A percentile compares a stretch with the other conserved stretches of the same genome.
Evolutionary conservation across 2,888 invertebrate genomes (phyloP).

Genomic region (Asteroscopus sphinx): DNA sequence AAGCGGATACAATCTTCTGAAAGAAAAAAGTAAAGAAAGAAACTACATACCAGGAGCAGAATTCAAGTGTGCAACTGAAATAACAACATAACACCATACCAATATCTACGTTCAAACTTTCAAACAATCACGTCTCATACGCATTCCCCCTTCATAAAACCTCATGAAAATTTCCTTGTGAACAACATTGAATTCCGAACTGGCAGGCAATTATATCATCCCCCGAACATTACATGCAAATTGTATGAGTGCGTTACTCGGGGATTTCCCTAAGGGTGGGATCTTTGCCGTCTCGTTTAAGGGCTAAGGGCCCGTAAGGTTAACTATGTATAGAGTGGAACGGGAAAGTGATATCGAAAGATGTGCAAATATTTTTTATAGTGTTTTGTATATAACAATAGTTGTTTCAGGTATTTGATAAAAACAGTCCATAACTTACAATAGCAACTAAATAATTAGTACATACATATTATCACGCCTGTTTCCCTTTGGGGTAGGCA

Average conservation of each 20-base stretch:
- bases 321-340: slow-evolving; percentile 56
- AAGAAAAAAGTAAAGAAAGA: too few relatives aligned
- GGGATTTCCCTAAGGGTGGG: slow-evolving; percentile 65
- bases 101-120: background rate
- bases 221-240: slow-evolving; percentile 65
- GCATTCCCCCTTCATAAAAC: slow-evolving; percentile 24
- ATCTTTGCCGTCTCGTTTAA: slow-evolving; percentile 48
- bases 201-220: slow-evolving; percentile 59
- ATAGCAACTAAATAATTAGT: too few relatives aligned
- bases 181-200: slow-evolving; percentile 47
- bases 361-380: slow-evolving; percentile 7
- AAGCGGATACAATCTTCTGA: too few relatives aligned
- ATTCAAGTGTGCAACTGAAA: background rate
- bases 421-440: too few relatives aligned
- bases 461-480: too few relatives aligned
- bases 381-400: background rate
- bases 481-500: too few relatives aligned
- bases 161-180: slow-evolving; percentile 26
- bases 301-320: slow-evolving; percentile 42
- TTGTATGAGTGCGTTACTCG: slow-evolving; percentile 66
- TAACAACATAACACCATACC: background rate
- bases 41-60: too few relatives aligned
- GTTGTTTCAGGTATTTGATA: background rate
- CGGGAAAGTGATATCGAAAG: slow-evolving; percentile 22
- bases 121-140: slow-evolving; percentile 20